Base-by-base conservation (phyloP, 2,888 invertebrate genomes). In the Ectemnius lituratus region DNA sequence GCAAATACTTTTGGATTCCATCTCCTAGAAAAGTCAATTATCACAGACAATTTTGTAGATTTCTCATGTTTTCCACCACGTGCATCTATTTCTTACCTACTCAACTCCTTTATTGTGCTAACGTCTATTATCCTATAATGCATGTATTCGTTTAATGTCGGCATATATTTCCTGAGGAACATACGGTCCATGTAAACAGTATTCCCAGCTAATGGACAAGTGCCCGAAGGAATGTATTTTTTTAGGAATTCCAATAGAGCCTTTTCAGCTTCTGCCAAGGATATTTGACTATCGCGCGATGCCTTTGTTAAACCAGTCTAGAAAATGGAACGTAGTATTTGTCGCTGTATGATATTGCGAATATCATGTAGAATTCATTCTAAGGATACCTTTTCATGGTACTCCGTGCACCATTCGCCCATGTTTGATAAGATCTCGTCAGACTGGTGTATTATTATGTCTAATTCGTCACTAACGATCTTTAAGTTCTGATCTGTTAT, bases 41-140 rank as follows among this genome's bases (percentile, higher is more conserved):
- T 18, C 92, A 91, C 2, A 94, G 93, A 90, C 94, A 94, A 98
- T 16, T 96, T 72, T 4, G 82, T 81, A 23, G 61, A 76, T 72
- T 28, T 60, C 16, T 1, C n/a, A 1, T 4, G 16, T 2, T 52
- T 16, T 14, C 16, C 0, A 1, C 13, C 16, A 14, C 4, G 13
- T 0, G 16, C 1, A 52, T 52, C 6, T 13, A 16, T 16, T 49
- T 65, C 28, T 57, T 86, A 91, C 92, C 85, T 91, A 81, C 91
- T 89, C 27, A 99, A 89, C 91, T 98, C 98, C 89, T 98, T 98
- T 18, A 99, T 91, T 0, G 96, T 94, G 47, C 96, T 97, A 2
- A 98, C 98, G 92, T 99, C 99, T 77, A 99, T 94, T 59, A 97
- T 95, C 84, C 99, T 94, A 90, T 99, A 98, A 89, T 99, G 98